Evolutionary conservation across 2,113 vertebrate species (phyloP).

Genomic region (Dasyurus viverrinus): DNA sequence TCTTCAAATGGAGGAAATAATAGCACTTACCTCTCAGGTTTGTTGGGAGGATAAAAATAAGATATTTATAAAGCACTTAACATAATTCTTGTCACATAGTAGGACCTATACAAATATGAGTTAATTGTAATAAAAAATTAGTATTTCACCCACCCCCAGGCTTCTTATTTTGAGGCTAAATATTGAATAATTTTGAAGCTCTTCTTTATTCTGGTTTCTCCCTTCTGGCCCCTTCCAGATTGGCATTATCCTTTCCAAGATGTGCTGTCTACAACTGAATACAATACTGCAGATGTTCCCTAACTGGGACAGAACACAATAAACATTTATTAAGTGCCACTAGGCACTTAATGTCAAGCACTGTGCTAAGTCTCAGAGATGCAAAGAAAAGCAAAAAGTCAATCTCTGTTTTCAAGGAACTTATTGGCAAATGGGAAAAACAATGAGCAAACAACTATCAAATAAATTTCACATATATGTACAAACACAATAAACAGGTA

Average conservation of each 20-base stretch:
- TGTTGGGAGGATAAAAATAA: not conserved
- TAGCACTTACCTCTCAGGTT: not conserved
- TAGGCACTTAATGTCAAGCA: not conserved
- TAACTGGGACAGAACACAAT: not conserved
- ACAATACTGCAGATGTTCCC: not conserved
- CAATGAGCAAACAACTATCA: not conserved
- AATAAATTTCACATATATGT: not conserved
- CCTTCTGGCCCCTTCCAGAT: too few species aligned
- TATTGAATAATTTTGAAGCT: not conserved
- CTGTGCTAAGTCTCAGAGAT: not conserved
- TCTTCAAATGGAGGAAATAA: not conserved
- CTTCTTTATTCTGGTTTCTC: too few species aligned
- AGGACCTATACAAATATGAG: not conserved
- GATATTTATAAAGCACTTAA: not conserved
- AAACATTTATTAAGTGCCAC: not conserved
- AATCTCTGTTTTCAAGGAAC: not conserved
- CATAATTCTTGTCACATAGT: not conserved
- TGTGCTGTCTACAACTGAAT: not conserved
- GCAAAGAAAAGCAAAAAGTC: not conserved
- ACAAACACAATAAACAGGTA: too few species aligned
- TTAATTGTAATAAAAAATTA: not conserved
- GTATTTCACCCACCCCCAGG: not conserved
- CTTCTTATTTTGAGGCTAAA: not conserved
- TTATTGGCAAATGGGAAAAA: not conserved
- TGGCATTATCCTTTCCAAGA: too few species aligned